A percentile compares a stretch with the other conserved stretches of the same genome.
These are phyloP conservation scores for Sparidentex hasta DNA, from an alignment of 2,797 vertebrate genomes.

Conservation along the genomic window DNA sequence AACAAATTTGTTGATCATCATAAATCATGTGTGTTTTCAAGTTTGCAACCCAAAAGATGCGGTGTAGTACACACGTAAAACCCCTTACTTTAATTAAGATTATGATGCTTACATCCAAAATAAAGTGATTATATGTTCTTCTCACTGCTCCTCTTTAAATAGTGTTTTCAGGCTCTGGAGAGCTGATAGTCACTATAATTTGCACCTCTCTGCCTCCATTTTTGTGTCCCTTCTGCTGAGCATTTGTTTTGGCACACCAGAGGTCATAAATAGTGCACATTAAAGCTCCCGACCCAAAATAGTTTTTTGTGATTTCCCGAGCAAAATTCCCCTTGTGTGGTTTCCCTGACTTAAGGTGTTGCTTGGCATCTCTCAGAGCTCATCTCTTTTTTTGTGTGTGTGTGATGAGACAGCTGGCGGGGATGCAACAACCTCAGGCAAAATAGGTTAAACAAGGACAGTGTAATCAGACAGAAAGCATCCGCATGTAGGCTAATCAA, in stretches of 20 bases:
- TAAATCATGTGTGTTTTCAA: neutral
- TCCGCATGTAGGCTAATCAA: constrained; percentile 80
- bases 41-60: neutral
- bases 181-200: neutral
- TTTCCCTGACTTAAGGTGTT: constrained; percentile 24
- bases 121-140: neutral
- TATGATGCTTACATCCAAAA: neutral
- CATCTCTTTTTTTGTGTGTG: neutral
- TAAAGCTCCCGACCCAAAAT: neutral
- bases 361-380: neutral
- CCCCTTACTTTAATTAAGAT: neutral
- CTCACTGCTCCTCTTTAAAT: neutral
- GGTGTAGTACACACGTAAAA: neutral
- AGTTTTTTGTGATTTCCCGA: neutral
- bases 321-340: neutral
- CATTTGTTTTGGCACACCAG: neutral
- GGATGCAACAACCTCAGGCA: constrained; percentile 32
- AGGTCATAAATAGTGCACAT: neutral
- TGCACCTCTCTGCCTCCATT: constrained; percentile 9
- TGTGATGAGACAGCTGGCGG: constrained; percentile 33
- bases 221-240: neutral
- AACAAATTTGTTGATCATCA: neutral
- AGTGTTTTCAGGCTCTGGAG: neutral
- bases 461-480: constrained; percentile 59
- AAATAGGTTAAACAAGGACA: constrained; percentile 66